Evolutionary conservation across 1,140 invertebrate genomes (phyloP).

Genomic region (Drosophila bifasciata): DNA sequence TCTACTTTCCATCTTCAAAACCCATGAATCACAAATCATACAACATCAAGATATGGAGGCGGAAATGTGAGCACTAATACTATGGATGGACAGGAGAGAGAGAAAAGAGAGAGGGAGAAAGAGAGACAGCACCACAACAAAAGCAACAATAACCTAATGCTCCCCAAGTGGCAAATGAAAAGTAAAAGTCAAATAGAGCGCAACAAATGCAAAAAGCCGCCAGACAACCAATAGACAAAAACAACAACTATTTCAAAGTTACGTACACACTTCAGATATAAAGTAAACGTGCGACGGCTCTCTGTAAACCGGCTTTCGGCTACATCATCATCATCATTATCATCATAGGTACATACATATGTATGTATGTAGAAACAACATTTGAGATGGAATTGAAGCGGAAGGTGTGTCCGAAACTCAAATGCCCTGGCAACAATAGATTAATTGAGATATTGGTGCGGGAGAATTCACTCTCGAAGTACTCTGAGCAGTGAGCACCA

Average conservation of each 20-base stretch:
- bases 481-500: no score
- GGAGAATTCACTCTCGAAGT: no score
- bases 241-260: constrained; percentile 59
- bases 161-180: constrained; percentile 62
- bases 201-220: constrained; percentile 71
- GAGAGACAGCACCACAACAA: not conserved
- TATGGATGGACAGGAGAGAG: constrained; percentile 35
- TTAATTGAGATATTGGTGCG: no score
- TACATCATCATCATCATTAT: constrained; percentile 1
- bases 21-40: not conserved
- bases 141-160: constrained; percentile 9
- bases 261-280: constrained; percentile 46
- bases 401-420: not conserved
- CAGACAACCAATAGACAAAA: constrained; percentile 47
- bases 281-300: constrained; percentile 36
- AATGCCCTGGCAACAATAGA: constrained; percentile 1
- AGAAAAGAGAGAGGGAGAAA: not conserved
- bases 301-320: constrained; percentile 62
- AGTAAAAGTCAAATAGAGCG: constrained; percentile 81
- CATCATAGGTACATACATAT: no score
- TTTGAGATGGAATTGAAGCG: not conserved
- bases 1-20: constrained; percentile 18
- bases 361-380: no score
- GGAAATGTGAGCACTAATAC: constrained; percentile 51
- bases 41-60: constrained; percentile 44